Conservation (phyloP, 2,113 vertebrate species). For the Clinocottus analis region DNA sequence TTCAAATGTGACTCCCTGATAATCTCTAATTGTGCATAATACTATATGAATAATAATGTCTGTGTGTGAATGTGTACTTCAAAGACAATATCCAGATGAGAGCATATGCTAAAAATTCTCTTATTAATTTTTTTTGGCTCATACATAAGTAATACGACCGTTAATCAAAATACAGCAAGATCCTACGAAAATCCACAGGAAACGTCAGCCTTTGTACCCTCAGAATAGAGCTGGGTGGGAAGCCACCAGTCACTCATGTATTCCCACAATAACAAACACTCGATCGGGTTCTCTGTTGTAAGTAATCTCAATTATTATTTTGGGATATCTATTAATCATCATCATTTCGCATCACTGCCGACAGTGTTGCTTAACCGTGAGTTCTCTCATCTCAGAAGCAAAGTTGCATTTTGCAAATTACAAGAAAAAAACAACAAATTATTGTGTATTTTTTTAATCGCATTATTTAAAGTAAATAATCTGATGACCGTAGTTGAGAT, state of each 20-base stretch:
- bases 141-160: slow-evolving; percentile 67
- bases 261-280: slow-evolving; percentile 19
- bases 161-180: slow-evolving; percentile 69
- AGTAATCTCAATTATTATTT: slow-evolving; percentile 2
- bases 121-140: slow-evolving; percentile 60
- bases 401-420: neutral
- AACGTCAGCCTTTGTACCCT: slow-evolving; percentile 45
- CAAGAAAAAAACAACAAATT: neutral
- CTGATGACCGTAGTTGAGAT: neutral
- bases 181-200: slow-evolving; percentile 52
- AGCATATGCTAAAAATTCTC: slow-evolving; percentile 57
- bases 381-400: neutral
- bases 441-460: neutral
- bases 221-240: slow-evolving; percentile 35
- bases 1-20: slow-evolving; percentile 66
- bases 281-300: neutral
- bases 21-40: slow-evolving; percentile 72
- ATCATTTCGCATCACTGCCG: slow-evolving; percentile 13
- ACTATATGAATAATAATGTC: slow-evolving; percentile 70
- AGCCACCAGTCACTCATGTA: slow-evolving; percentile 22
- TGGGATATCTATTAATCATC: slow-evolving; percentile 25
- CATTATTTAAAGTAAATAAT: neutral
- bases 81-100: slow-evolving; percentile 53
- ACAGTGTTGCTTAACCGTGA: slow-evolving; percentile 17
- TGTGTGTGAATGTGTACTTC: slow-evolving; percentile 33